phyloP scores from a whole-genome alignment of 2,797 vertebrate species.

The Xyrichtys novacula region DNA sequence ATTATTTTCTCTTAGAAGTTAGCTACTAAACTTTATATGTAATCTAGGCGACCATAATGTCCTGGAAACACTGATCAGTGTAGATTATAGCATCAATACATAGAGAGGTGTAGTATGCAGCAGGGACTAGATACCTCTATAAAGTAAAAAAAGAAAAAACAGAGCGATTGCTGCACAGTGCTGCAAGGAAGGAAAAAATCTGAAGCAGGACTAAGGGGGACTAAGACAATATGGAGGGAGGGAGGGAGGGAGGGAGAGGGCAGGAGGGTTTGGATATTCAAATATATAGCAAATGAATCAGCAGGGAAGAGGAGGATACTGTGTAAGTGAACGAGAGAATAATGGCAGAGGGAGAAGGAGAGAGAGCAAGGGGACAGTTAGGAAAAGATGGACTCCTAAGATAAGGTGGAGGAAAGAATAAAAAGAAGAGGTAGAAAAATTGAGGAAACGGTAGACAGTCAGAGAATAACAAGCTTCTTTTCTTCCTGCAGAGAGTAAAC shows the following conservation, averaged over 20 bases:
- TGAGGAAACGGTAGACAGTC: constrained; percentile 14
- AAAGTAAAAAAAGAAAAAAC: constrained; percentile 17
- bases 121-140: constrained; percentile 2
- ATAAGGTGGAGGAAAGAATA: constrained; percentile 45
- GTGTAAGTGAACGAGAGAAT: constrained; percentile 56
- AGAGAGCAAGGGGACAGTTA: constrained; percentile 16
- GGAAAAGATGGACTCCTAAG: constrained; percentile 39
- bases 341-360: constrained; percentile 11
- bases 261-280: constrained; percentile 29
- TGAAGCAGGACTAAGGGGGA: constrained; percentile 4
- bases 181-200: constrained; percentile 10
- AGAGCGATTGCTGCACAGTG: constrained; percentile 1
- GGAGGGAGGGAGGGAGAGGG: not conserved
- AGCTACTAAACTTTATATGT: not conserved
- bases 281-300: constrained; percentile 51
- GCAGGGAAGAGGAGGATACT: constrained; percentile 50
- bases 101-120: not conserved
- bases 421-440: constrained; percentile 4
- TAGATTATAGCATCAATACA: constrained; percentile 3
- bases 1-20: not conserved
- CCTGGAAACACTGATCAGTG: constrained; percentile 1
- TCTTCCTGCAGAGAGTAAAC: constrained; percentile 38
- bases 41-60: not conserved
- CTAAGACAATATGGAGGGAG: constrained; percentile 24
- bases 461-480: constrained; percentile 49